A percentile compares a stretch with the other conserved stretches of the same genome.
Evolutionary conservation across 2,888 invertebrate genomes (phyloP).

Genomic region (Euphydryas editha): DNA sequence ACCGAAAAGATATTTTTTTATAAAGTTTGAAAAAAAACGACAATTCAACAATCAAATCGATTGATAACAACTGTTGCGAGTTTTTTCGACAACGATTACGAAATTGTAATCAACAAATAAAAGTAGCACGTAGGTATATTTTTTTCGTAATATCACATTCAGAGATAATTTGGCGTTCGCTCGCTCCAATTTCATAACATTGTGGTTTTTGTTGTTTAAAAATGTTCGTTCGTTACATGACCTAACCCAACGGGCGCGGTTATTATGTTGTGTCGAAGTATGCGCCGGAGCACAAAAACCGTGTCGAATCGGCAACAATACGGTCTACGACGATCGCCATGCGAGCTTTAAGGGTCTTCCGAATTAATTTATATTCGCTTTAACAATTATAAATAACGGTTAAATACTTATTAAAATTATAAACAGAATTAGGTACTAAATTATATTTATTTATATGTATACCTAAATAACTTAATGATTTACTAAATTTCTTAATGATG

Average conservation of each 20-base stretch:
- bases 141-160: constrained; percentile 24
- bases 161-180: constrained; percentile 32
- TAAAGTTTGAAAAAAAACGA: not conserved
- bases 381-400: constrained; percentile 8
- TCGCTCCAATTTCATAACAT: constrained; percentile 29
- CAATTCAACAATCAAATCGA: constrained; percentile 1
- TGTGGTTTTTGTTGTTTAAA: constrained; percentile 27
- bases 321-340: constrained; percentile 46
- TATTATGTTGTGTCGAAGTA: constrained; percentile 57
- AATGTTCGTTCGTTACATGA: constrained; percentile 46
- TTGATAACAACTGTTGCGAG: constrained; percentile 10
- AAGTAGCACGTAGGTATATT: constrained; percentile 20
- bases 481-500: too few relatives aligned
- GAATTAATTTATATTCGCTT: constrained; percentile 20
- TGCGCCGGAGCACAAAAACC: constrained; percentile 67
- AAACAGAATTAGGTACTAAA: too few relatives aligned
- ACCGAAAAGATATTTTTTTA: constrained; percentile 7
- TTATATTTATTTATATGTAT: too few relatives aligned
- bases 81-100: constrained; percentile 26
- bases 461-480: too few relatives aligned
- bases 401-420: not conserved
- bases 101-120: constrained; percentile 28
- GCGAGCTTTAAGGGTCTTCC: constrained; percentile 14
- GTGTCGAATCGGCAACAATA: constrained; percentile 71
- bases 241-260: constrained; percentile 54